Conservation (phyloP, 2,113 vertebrate species). For the Dicaeum eximium region DNA sequence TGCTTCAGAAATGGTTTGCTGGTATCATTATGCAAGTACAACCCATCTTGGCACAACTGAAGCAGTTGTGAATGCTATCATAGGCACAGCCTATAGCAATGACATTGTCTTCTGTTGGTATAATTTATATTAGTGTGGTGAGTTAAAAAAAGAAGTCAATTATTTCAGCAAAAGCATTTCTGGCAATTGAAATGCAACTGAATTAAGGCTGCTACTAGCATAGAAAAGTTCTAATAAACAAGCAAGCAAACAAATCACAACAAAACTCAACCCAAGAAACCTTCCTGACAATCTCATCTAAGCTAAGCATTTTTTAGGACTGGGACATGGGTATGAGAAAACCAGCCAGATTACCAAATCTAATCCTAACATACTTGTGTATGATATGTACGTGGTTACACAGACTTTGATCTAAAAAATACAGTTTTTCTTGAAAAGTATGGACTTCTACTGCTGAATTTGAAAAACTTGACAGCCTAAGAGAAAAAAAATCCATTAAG, state of each 20-base stretch:
- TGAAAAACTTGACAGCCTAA: background rate
- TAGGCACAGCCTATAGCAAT: background rate
- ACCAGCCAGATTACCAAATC: background rate
- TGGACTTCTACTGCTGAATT: background rate
- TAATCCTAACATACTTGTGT: background rate
- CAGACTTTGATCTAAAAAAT: background rate
- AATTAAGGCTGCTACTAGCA: background rate
- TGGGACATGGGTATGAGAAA: background rate
- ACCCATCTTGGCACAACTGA: background rate
- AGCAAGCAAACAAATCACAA: background rate
- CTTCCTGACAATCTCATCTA: background rate
- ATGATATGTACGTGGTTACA: background rate
- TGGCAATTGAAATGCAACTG: background rate
- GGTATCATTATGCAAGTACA: background rate
- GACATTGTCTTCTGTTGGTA: background rate
- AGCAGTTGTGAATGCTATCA: background rate
- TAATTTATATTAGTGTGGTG: background rate
- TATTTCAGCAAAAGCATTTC: background rate
- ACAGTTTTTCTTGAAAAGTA: background rate
- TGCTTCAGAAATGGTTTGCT: conserved; percentile 5
- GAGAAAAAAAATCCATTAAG: background rate
- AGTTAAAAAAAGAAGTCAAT: background rate
- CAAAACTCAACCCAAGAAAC: background rate
- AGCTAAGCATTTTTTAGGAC: background rate
- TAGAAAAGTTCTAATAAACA: background rate